These are phyloP conservation scores for Xiphophorus birchmanni DNA, from an alignment of 2,797 vertebrate genomes.

Conservation along the genomic window DNA sequence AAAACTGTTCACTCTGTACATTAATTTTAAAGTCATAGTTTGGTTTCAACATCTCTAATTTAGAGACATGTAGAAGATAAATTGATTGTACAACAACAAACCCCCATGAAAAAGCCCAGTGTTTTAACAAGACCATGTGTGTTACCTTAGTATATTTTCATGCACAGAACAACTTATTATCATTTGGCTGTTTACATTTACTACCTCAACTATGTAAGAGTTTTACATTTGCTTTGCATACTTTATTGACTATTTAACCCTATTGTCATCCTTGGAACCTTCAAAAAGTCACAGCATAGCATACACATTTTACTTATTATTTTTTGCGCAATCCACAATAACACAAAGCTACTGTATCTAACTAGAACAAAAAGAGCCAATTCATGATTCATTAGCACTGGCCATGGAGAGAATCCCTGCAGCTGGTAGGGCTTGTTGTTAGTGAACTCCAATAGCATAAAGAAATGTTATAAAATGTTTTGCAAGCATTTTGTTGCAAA, in stretches of 20 bases:
- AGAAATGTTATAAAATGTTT: not conserved
- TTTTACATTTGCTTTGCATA: not conserved
- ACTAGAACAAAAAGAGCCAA: not conserved
- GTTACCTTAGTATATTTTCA: not conserved
- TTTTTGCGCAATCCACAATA: not conserved
- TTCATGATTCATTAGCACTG: not conserved
- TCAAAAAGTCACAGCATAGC: not conserved
- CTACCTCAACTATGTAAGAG: not conserved
- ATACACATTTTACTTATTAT: not conserved
- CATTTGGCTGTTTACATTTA: not conserved
- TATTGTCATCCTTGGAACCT: not conserved
- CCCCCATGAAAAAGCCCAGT: not conserved
- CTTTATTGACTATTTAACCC: not conserved
- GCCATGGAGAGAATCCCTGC: not conserved
- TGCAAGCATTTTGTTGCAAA: not conserved
- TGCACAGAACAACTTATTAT: not conserved
- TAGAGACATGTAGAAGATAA: not conserved
- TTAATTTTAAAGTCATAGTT: not conserved
- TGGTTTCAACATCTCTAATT: not conserved
- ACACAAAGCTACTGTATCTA: not conserved
- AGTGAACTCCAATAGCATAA: not conserved
- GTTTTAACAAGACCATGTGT: not conserved
- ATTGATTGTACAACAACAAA: not conserved
- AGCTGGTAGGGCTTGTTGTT: not conserved
- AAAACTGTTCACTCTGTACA: not conserved